Evolutionary conservation across 2,797 vertebrate genomes (phyloP).

Genomic region (Presbytis comata): DNA sequence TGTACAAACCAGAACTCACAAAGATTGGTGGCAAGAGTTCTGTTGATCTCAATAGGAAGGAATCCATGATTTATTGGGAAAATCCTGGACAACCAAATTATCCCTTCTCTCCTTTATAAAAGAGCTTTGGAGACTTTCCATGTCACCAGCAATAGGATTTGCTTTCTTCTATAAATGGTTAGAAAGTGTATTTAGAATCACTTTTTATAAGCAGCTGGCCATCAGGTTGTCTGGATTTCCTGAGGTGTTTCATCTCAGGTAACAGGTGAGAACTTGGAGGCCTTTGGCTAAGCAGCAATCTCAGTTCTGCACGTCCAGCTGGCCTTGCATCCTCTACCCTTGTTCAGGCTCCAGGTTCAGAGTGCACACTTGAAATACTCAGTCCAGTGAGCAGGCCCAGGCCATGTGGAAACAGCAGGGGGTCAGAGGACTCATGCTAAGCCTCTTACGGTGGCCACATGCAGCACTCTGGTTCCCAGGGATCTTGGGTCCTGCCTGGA

Average conservation of each 20-base stretch:
- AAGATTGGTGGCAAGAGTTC: conserved; percentile 32
- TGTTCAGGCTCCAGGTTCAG: background rate
- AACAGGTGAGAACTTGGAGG: background rate
- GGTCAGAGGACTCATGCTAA: background rate
- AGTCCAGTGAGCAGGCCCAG: background rate
- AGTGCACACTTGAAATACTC: background rate
- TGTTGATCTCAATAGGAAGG: background rate
- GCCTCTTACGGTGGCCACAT: background rate
- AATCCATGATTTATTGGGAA: background rate
- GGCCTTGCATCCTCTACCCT: background rate
- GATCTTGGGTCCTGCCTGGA: background rate
- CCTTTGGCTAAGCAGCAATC: background rate
- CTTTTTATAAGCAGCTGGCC: background rate
- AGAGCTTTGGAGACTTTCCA: background rate
- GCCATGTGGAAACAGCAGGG: background rate
- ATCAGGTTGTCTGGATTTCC: background rate
- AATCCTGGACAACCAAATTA: background rate
- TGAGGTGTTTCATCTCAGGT: background rate
- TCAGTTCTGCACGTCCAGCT: background rate
- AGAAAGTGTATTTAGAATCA: background rate
- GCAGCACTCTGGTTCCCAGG: background rate
- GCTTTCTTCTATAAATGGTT: background rate
- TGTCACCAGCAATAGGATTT: background rate
- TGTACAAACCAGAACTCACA: background rate
- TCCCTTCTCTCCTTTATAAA: conserved; percentile 46